phyloP scores from a whole-genome alignment of 2,113 vertebrate genomes.

The Bambusicola thoracicus region DNA sequence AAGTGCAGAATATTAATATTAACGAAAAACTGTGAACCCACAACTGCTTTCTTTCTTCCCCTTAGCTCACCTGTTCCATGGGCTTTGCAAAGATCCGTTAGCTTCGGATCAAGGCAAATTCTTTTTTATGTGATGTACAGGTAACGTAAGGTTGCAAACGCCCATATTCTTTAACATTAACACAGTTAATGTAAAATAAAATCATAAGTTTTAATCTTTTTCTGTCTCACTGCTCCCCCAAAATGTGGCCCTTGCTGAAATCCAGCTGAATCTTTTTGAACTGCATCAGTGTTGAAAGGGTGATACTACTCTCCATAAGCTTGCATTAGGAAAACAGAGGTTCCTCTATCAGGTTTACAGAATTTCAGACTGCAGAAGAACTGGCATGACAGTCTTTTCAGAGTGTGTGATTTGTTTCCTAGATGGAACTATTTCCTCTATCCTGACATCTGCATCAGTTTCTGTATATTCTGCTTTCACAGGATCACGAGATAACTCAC shows the following conservation, averaged over 20 bases:
- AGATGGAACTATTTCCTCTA: not conserved
- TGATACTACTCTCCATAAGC: not conserved
- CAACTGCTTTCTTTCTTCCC: not conserved
- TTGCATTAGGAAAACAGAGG: not conserved
- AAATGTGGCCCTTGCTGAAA: conserved; percentile 18
- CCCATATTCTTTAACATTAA: not conserved
- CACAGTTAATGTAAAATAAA: not conserved
- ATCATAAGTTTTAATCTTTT: too few relatives aligned
- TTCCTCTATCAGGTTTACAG: not conserved
- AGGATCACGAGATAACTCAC: not conserved
- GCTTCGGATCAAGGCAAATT: not conserved
- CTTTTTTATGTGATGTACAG: not conserved
- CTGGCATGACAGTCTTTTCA: not conserved
- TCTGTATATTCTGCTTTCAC: not conserved
- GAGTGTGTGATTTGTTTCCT: not conserved
- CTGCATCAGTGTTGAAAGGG: not conserved
- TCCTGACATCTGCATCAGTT: not conserved
- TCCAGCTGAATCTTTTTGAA: not conserved
- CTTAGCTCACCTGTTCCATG: conserved; percentile 21
- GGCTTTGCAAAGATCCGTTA: not conserved
- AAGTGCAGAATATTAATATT: conserved; percentile 39
- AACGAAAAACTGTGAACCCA: conserved; percentile 22
- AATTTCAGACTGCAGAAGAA: not conserved
- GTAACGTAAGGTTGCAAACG: not conserved
- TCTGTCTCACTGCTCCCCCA: not conserved